Evolutionary conservation across 2,888 invertebrate genomes (phyloP).

Genomic region (Rhagium mordax): DNA sequence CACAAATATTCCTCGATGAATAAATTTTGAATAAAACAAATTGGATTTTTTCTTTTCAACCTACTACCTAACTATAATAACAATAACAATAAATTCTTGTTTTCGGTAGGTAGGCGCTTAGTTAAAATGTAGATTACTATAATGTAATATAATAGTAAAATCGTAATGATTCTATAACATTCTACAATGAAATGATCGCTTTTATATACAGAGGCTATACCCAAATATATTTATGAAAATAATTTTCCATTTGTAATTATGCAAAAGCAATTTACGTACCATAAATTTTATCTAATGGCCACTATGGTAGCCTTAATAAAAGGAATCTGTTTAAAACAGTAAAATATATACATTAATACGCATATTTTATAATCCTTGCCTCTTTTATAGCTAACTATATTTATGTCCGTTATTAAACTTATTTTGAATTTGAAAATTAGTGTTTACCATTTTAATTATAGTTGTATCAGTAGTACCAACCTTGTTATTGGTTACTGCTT

Average conservation of each 20-base stretch:
- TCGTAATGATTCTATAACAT: slow-evolving; percentile 25
- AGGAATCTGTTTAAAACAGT: slow-evolving; percentile 50
- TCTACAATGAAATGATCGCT: slow-evolving; percentile 7
- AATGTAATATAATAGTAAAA: slow-evolving; percentile 22
- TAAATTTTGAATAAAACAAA: slow-evolving; percentile 31
- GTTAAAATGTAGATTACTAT: slow-evolving; percentile 16
- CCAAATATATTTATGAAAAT: slow-evolving; percentile 49
- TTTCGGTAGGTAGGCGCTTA: slow-evolving; percentile 32
- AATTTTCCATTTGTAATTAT: slow-evolving; percentile 53
- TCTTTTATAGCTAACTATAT: slow-evolving; percentile 32
- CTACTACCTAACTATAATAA: slow-evolving; percentile 26
- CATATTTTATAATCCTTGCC: slow-evolving; percentile 39
- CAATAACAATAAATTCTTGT: slow-evolving; percentile 31
- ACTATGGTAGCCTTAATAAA: slow-evolving; percentile 50
- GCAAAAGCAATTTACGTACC: slow-evolving; percentile 47
- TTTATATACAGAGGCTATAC: slow-evolving; percentile 25
- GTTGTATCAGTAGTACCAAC: slow-evolving; percentile 10
- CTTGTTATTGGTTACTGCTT: slow-evolving; percentile 25
- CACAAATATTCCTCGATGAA: slow-evolving; percentile 19
- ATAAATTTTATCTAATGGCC: slow-evolving; percentile 47
- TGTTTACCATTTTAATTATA: slow-evolving; percentile 22
- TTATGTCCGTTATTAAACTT: slow-evolving; percentile 13
- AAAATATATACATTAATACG: slow-evolving; percentile 51
- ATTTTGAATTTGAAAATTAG: slow-evolving; percentile 27
- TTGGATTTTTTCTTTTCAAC: slow-evolving; percentile 16